Percentiles rank a stretch among this genome's conserved stretches.
These are phyloP conservation scores for Ornithorhynchus anatinus DNA, from an alignment of 2,113 vertebrate species.

Conservation along the genomic window DNA sequence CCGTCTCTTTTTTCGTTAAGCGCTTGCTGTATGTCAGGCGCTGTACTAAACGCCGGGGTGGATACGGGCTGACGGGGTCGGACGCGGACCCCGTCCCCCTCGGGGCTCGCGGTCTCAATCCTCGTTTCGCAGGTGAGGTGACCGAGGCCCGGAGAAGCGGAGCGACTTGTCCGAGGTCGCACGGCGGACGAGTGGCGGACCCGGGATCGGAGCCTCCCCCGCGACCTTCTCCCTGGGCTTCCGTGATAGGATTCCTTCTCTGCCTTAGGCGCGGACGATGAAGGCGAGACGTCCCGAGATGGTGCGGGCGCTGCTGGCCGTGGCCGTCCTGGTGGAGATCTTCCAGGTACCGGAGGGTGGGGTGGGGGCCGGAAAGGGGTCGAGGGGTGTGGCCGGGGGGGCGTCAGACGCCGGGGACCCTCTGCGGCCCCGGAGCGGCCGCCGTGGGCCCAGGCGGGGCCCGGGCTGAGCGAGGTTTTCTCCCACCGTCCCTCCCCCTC, in stretches of 20 bases:
- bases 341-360: constrained; percentile 55
- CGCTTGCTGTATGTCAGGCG: too few relatives aligned
- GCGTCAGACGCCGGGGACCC: not conserved
- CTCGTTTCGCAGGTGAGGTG: not conserved
- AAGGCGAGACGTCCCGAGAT: constrained; percentile 43
- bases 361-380: not conserved
- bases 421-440: not conserved
- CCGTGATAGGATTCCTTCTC: constrained; percentile 29
- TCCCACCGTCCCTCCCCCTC: too few relatives aligned
- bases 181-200: too few relatives aligned
- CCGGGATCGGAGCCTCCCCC: not conserved
- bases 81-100: not conserved
- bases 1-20: too few relatives aligned
- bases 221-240: not conserved
- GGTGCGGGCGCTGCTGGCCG: constrained; percentile 37
- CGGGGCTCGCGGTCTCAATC: not conserved
- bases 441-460: not conserved
- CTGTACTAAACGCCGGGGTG: too few relatives aligned
- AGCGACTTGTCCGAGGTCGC: not conserved
- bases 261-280: constrained; percentile 55
- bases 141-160: not conserved
- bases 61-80: too few relatives aligned
- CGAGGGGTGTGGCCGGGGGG: not conserved
- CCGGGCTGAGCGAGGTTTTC: not conserved
- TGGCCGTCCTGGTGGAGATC: constrained; percentile 31